Evolutionary conservation across 2,113 vertebrate species (phyloP).

Genomic region (Psilopogon haemacephalus): DNA sequence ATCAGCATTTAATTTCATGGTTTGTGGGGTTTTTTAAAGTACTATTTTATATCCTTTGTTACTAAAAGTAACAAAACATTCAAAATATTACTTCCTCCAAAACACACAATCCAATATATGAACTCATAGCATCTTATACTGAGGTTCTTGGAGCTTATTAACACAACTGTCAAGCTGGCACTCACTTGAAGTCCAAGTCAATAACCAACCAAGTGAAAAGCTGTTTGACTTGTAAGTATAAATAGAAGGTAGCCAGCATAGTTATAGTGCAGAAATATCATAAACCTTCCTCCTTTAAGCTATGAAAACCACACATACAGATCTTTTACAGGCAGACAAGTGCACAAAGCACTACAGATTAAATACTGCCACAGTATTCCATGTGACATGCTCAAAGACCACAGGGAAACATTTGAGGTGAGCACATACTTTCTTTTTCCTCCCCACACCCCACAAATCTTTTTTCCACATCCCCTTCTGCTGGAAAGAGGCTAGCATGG

Average conservation of each 20-base stretch:
- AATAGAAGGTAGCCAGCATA: neutral
- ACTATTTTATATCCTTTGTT: neutral
- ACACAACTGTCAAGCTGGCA: neutral
- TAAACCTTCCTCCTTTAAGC: neutral
- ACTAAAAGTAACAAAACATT: neutral
- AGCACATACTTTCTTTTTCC: neutral
- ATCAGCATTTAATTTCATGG: neutral
- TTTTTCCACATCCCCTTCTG: neutral
- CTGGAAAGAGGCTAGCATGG: neutral
- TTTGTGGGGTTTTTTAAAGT: neutral
- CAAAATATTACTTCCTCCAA: neutral
- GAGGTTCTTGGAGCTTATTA: neutral
- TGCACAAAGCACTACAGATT: neutral
- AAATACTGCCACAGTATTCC: rapidly evolving
- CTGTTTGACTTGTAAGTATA: neutral
- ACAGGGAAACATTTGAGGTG: neutral
- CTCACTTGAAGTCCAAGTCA: neutral
- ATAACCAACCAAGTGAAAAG: neutral
- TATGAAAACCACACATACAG: neutral
- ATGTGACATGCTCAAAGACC: neutral
- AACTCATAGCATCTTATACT: neutral
- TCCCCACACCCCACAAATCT: neutral
- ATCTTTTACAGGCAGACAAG: neutral
- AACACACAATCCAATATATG: neutral
- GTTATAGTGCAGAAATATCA: neutral